These are phyloP conservation scores for Halocaridina rubra DNA, from an alignment of 2,888 invertebrate species.

Conservation along the genomic window DNA sequence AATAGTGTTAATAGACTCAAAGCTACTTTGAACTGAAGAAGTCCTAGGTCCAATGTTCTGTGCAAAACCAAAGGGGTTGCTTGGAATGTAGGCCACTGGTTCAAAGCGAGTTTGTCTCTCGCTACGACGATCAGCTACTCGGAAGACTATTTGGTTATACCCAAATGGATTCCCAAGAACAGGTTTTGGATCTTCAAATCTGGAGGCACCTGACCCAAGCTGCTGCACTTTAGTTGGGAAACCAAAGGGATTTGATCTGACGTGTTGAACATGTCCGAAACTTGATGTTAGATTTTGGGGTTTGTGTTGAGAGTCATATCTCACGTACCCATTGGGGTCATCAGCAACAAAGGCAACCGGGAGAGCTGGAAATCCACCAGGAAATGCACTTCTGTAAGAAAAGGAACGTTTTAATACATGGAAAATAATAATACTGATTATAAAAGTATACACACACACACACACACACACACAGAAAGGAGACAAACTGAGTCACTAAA, in stretches of 20 bases:
- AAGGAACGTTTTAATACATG: no score
- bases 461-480: no score
- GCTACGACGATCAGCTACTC: background rate
- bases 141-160: background rate
- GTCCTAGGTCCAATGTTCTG: no score
- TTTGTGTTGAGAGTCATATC: background rate
- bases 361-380: background rate
- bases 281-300: background rate
- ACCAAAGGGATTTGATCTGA: constrained; percentile 2
- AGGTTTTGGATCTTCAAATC: background rate
- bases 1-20: no score
- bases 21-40: no score
- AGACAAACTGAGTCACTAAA: no score
- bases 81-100: background rate
- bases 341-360: background rate
- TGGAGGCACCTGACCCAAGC: background rate
- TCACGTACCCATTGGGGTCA: background rate
- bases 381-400: background rate
- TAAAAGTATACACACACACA: no score
- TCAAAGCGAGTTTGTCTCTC: no score
- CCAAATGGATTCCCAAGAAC: background rate
- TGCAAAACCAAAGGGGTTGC: background rate
- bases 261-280: background rate
- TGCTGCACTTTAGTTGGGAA: background rate
- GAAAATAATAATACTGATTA: no score